Evolutionary conservation across 2,113 vertebrate species (phyloP).

Genomic region (Rhea pennata): DNA sequence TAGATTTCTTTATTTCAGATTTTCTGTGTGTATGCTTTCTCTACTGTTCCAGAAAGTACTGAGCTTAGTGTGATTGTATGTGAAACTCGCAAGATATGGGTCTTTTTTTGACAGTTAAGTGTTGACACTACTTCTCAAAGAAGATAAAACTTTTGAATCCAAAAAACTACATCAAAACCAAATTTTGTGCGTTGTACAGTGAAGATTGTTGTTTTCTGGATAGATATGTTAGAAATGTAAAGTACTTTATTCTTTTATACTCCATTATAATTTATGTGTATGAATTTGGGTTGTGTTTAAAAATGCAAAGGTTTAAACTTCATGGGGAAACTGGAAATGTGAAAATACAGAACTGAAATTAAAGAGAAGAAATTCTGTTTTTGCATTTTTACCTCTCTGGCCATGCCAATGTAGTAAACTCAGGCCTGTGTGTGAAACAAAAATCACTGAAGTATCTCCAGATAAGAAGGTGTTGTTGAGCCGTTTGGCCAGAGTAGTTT

Average conservation of each 20-base stretch:
- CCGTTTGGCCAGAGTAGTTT: background rate
- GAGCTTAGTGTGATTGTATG: background rate
- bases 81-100: background rate
- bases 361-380: background rate
- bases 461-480: background rate
- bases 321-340: background rate
- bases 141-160: background rate
- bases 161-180: background rate
- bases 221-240: background rate
- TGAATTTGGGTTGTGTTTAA: background rate
- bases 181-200: background rate
- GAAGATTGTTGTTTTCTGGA: background rate
- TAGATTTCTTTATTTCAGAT: background rate
- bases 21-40: background rate
- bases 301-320: background rate
- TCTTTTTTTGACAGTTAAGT: background rate
- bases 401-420: background rate
- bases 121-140: background rate
- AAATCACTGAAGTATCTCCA: background rate
- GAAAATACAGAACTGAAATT: background rate
- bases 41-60: background rate
- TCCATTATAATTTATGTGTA: rapidly evolving
- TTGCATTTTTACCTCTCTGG: background rate
- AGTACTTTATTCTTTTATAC: background rate
- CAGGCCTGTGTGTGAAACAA: background rate